Evolutionary conservation across 2,797 vertebrate species (phyloP).

Genomic region (Dipus sagitta): DNA sequence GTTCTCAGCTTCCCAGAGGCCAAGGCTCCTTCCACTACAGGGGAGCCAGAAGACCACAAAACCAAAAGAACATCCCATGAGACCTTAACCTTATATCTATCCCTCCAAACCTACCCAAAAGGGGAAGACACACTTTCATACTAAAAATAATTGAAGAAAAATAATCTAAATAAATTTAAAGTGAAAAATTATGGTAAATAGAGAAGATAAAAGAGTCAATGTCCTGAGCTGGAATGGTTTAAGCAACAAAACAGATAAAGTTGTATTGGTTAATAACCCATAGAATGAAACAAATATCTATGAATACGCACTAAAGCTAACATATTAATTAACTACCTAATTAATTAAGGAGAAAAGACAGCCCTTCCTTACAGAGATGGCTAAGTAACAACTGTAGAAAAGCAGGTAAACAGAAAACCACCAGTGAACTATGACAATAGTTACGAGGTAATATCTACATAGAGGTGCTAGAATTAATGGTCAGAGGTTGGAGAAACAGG

Average conservation of each 20-base stretch:
- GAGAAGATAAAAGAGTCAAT: not conserved
- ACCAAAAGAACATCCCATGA: not conserved
- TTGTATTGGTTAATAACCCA: not conserved
- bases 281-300: not conserved
- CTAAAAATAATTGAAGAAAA: not conserved
- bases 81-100: not conserved
- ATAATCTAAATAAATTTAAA: not conserved
- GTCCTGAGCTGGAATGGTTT: not conserved
- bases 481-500: not conserved
- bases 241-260: slow-evolving; percentile 25
- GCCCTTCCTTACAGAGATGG: not conserved
- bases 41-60: not conserved
- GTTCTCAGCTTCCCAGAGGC: not conserved
- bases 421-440: not conserved
- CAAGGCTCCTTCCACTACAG: not conserved
- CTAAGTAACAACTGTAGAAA: not conserved
- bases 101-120: not conserved
- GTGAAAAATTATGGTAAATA: not conserved
- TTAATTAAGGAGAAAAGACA: not conserved
- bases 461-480: not conserved
- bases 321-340: not conserved
- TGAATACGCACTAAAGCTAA: not conserved
- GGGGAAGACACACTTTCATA: not conserved
- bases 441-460: not conserved
- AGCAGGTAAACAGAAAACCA: slow-evolving; percentile 6